A percentile compares a stretch with the other conserved stretches of the same genome.
Evolutionary conservation across 1,140 invertebrate genomes (phyloP).

Genomic region (Ceratina calcarata): DNA sequence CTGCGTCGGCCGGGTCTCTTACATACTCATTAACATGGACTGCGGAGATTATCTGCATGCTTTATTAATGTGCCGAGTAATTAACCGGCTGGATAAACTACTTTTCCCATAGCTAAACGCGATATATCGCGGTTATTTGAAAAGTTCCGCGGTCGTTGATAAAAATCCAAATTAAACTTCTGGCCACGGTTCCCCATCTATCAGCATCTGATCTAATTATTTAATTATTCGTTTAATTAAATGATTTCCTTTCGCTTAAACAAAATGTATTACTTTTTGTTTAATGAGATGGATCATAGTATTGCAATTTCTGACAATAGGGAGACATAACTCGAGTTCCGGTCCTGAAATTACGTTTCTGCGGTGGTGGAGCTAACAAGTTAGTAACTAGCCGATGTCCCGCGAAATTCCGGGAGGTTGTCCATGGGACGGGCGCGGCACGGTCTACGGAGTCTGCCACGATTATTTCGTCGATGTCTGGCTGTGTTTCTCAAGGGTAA

Average conservation of each 20-base stretch:
- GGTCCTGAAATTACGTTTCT: background rate
- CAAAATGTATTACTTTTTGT: too few species aligned
- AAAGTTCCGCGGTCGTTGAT: slow-evolving; percentile 42
- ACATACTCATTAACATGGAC: slow-evolving; percentile 56
- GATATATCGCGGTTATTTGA: slow-evolving; percentile 28
- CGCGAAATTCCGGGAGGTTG: background rate
- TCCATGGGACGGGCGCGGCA: background rate
- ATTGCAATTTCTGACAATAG: too few species aligned
- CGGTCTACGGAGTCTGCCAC: background rate
- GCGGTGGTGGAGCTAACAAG: background rate
- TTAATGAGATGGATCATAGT: too few species aligned
- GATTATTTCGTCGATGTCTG: slow-evolving; percentile 19
- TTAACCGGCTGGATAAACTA: slow-evolving; percentile 39
- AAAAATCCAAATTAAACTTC: slow-evolving; percentile 4
- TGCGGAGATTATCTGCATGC: slow-evolving; percentile 56
- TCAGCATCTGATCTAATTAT: background rate
- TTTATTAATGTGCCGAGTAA: slow-evolving; percentile 44
- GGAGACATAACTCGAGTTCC: background rate
- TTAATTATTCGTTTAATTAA: background rate
- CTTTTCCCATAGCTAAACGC: slow-evolving; percentile 9
- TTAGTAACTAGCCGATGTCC: slow-evolving; percentile 18
- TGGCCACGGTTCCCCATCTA: too few species aligned
- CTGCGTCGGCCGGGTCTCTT: slow-evolving; percentile 20
- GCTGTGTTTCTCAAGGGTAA: background rate
- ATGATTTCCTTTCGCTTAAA: too few species aligned